phyloP scores from a whole-genome alignment of 92 coral and sea anemone species.

The Metridium senile region DNA sequence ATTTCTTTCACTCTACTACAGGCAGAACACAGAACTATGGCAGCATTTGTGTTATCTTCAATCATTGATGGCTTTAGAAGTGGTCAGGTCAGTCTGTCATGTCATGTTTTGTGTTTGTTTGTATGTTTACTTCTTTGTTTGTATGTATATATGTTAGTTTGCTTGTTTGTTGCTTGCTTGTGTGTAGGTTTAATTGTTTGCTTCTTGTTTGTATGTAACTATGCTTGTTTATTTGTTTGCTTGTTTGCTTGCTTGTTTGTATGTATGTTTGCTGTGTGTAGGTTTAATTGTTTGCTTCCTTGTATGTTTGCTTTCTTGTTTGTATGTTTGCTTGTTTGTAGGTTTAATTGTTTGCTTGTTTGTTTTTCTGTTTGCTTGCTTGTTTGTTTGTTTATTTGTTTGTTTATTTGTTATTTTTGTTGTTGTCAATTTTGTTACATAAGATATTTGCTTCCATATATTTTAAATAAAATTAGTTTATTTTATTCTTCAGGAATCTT shows the following conservation, averaged over 20 bases:
- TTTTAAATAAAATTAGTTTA: no score
- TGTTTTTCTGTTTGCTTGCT: not conserved
- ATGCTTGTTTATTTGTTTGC: not conserved
- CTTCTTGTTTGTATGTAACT: no score
- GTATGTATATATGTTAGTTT: not conserved
- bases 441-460: no score
- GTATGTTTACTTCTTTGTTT: not conserved
- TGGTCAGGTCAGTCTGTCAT: constrained; percentile 76
- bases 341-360: not conserved
- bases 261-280: no score
- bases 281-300: not conserved
- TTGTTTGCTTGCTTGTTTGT: not conserved
- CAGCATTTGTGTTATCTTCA: constrained; percentile 88
- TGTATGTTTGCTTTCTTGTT: not conserved
- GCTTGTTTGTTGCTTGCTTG: not conserved
- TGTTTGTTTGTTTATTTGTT: not conserved
- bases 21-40: constrained; percentile 99
- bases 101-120: no score
- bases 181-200: not conserved
- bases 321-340: not conserved
- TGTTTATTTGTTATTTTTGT: not conserved
- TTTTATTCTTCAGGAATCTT: constrained; percentile 66
- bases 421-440: not conserved
- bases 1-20: not conserved
- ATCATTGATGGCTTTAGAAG: constrained; percentile 81